Conservation (phyloP, 2,113 vertebrate genomes). For the Strix aluco region DNA sequence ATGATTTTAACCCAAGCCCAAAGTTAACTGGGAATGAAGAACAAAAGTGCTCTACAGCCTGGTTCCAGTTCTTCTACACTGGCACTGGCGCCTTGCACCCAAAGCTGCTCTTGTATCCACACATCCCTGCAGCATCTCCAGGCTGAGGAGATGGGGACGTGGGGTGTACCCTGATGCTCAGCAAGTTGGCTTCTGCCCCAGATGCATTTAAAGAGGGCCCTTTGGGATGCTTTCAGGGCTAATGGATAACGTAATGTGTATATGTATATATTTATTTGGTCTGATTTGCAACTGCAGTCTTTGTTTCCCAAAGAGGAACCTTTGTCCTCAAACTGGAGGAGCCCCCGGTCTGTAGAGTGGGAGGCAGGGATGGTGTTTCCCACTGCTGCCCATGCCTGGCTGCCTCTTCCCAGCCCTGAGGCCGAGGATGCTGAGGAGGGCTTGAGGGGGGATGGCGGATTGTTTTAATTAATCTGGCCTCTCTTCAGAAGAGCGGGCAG, state of each 20-base stretch:
- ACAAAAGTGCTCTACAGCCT: neutral
- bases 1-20: neutral
- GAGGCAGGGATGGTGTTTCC: neutral
- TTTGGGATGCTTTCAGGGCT: neutral
- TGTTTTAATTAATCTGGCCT: slow-evolving; percentile 45
- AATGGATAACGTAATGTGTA: accelerated
- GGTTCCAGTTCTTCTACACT: accelerated
- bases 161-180: neutral
- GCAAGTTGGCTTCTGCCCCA: neutral
- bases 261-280: neutral
- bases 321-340: neutral
- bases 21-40: neutral
- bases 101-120: neutral
- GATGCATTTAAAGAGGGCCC: accelerated
- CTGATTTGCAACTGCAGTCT: neutral
- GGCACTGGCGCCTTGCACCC: accelerated
- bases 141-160: neutral
- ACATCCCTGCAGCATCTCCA: neutral
- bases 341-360: neutral
- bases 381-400: accelerated
- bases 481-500: neutral
- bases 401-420: neutral
- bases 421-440: neutral
- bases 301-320: neutral
- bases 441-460: neutral